phyloP scores from a whole-genome alignment of 2,113 vertebrate species.

The Sceloporus undulatus region DNA sequence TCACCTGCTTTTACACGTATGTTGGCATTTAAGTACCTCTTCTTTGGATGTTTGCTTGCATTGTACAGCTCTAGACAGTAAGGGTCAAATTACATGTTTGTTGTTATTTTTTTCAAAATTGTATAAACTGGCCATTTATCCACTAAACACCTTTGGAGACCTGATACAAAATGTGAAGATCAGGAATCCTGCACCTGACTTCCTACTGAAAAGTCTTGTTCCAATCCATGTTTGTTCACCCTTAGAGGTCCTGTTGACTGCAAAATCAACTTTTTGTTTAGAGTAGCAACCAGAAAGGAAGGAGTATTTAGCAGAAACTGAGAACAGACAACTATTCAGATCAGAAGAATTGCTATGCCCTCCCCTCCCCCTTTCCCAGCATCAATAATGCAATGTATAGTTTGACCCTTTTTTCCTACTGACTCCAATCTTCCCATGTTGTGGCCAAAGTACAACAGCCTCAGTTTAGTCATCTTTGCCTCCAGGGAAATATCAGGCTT shows the following conservation, averaged over 20 bases:
- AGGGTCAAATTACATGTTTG: background rate
- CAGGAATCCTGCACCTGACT: background rate
- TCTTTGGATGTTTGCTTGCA: rapidly evolving
- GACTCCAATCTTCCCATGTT: no score
- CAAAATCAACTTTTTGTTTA: background rate
- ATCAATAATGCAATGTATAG: no score
- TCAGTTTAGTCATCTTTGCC: no score
- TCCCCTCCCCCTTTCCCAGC: no score
- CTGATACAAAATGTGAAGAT: no score
- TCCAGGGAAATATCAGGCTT: no score
- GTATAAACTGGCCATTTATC: background rate
- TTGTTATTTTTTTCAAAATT: background rate
- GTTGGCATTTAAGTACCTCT: slow-evolving; percentile 56
- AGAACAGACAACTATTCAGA: no score
- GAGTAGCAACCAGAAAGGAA: background rate
- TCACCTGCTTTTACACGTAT: slow-evolving; percentile 94
- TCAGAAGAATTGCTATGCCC: no score
- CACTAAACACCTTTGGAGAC: no score
- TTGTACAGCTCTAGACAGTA: background rate
- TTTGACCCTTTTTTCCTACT: no score
- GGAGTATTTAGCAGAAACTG: no score
- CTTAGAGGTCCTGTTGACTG: background rate
- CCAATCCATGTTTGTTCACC: background rate
- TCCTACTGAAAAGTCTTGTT: background rate
- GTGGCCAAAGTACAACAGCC: no score